A percentile compares a stretch with the other conserved stretches of the same genome.
Conservation (phyloP, 2,113 vertebrate species). For the Ailuropoda melanoleuca region DNA sequence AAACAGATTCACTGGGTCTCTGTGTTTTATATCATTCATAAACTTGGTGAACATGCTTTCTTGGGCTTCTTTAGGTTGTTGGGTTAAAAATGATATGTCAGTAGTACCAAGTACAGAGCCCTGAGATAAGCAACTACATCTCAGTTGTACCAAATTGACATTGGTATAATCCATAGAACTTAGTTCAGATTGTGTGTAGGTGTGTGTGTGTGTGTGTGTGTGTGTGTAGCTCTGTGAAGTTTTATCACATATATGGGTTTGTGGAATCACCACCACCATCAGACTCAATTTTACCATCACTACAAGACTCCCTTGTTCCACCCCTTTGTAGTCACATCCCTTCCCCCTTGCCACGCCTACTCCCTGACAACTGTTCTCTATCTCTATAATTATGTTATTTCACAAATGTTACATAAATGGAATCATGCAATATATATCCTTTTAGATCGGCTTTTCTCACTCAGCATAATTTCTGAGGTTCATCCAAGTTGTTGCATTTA, state of each 20-base stretch:
- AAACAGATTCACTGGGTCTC: background rate
- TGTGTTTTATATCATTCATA: background rate
- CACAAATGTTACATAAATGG: background rate
- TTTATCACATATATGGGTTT: background rate
- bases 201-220: background rate
- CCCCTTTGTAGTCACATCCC: background rate
- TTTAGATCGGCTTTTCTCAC: conserved; percentile 6
- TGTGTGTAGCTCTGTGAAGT: background rate
- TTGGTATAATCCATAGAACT: background rate
- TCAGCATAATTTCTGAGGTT: background rate
- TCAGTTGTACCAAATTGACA: background rate
- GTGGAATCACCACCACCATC: background rate
- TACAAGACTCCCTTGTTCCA: background rate
- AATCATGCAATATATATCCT: background rate
- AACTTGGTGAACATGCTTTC: background rate
- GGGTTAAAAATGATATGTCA: conserved; percentile 18
- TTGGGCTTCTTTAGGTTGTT: background rate
- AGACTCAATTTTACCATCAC: background rate
- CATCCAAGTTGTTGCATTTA: conserved; percentile 18
- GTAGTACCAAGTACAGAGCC: background rate
- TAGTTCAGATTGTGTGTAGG: background rate
- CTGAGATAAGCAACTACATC: background rate
- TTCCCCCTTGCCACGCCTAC: background rate
- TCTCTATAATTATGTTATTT: conserved; percentile 10
- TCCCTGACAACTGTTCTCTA: background rate